Percentiles rank a stretch among this genome's conserved stretches.
phyloP scores from a whole-genome alignment of 2,113 vertebrate genomes.

The Marmota flaviventris region DNA sequence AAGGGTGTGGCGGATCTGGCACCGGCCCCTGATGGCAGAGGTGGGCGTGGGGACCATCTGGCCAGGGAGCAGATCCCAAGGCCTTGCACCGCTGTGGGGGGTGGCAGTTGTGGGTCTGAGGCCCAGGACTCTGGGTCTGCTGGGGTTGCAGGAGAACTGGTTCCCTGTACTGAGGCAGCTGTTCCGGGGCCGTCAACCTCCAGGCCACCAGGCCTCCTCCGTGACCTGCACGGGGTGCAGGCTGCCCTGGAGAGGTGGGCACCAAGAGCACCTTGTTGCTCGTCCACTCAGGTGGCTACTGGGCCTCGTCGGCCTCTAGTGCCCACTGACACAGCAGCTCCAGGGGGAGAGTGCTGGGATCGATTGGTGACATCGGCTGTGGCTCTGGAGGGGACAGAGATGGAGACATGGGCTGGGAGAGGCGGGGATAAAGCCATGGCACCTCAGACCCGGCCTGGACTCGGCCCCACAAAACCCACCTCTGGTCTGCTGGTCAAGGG shows the following conservation, averaged over 20 bases:
- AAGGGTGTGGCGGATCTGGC: fast-evolving
- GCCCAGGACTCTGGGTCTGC: background rate
- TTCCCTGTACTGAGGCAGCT: background rate
- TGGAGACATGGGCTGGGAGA: too few species aligned
- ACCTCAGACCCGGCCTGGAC: too few species aligned
- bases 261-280: background rate
- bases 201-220: fast-evolving
- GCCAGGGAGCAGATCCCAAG: background rate
- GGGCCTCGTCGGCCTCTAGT: background rate
- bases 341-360: fast-evolving
- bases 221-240: fast-evolving
- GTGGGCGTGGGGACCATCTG: background rate
- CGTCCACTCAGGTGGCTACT: background rate
- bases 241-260: background rate
- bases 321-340: fast-evolving
- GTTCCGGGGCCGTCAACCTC: fast-evolving
- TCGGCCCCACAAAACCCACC: too few species aligned
- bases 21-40: background rate
- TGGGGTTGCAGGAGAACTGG: too few species aligned
- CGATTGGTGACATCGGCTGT: background rate
- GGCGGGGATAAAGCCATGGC: too few species aligned
- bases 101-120: too few species aligned
- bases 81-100: fast-evolving
- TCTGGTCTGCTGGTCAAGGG: too few species aligned
- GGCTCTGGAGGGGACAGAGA: background rate